These are phyloP conservation scores for Hofmannophila pseudospretella DNA, from an alignment of 2,888 invertebrate genomes.

Conservation along the genomic window DNA sequence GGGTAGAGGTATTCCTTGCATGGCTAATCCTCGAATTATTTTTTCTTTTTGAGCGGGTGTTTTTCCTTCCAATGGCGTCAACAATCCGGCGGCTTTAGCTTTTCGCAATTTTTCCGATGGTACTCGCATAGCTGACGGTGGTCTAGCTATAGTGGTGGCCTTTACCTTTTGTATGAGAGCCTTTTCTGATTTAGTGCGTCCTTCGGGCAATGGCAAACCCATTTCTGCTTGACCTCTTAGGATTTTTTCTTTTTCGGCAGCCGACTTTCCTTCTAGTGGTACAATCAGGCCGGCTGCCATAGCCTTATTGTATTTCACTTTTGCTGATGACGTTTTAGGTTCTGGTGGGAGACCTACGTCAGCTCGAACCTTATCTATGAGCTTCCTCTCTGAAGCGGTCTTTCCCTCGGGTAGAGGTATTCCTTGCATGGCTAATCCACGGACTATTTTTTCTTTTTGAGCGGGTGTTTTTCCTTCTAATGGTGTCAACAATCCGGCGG, in stretches of 20 bases:
- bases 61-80: slow-evolving; percentile 25
- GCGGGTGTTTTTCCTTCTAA: slow-evolving; percentile 26
- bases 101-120: slow-evolving; percentile 17
- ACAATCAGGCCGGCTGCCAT: slow-evolving; percentile 21
- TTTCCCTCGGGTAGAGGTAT: slow-evolving; percentile 26
- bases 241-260: slow-evolving; percentile 26
- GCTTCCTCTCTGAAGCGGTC: slow-evolving; percentile 27
- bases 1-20: slow-evolving; percentile 12
- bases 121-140: slow-evolving; percentile 9
- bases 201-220: slow-evolving; percentile 26
- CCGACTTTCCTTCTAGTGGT: slow-evolving; percentile 19
- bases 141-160: slow-evolving; percentile 15
- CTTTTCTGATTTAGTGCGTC: slow-evolving; percentile 27
- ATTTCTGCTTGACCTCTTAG: slow-evolving; percentile 13
- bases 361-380: slow-evolving; percentile 18
- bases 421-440: slow-evolving; percentile 12
- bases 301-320: slow-evolving; percentile 21
- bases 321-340: slow-evolving; percentile 23
- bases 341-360: slow-evolving; percentile 29
- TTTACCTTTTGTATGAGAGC: slow-evolving; percentile 21
- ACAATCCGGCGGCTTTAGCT: slow-evolving; percentile 21
- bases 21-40: slow-evolving; percentile 13
- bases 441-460: slow-evolving; percentile 26
- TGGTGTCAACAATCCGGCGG: slow-evolving; percentile 26
- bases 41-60: slow-evolving; percentile 18